phyloP scores from a whole-genome alignment of 2,888 invertebrate species.

The Synergus gifuensis region DNA sequence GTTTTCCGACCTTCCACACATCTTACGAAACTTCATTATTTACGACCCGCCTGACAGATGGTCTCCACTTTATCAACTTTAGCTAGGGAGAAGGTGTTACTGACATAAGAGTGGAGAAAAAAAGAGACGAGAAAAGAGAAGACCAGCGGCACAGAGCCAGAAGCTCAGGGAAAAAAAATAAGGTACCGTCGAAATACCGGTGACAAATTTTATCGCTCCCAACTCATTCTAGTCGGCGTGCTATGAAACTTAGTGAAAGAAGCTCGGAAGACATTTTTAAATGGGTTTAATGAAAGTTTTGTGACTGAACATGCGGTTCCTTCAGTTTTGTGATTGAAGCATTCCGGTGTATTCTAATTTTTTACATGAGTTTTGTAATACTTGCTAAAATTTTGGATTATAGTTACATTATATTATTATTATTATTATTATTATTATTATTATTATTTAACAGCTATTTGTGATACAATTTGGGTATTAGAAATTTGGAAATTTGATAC shows the following conservation, averaged over 20 bases:
- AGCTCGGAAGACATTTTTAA: background rate
- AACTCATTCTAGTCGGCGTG: background rate
- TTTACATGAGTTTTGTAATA: background rate
- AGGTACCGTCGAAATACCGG: background rate
- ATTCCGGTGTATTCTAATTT: background rate
- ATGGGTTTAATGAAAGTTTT: background rate
- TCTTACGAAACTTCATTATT: conserved; percentile 55
- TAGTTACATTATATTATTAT: too few species aligned
- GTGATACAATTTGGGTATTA: too few species aligned
- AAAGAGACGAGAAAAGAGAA: background rate
- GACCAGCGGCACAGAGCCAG: background rate
- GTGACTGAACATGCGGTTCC: background rate
- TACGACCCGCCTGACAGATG: conserved; percentile 54
- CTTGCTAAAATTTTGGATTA: too few species aligned
- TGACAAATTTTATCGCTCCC: conserved; percentile 1
- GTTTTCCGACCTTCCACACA: background rate
- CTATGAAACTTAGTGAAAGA: background rate
- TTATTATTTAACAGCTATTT: too few species aligned
- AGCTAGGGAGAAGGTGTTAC: conserved; percentile 53
- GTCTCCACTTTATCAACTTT: conserved; percentile 56
- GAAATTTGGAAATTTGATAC: too few species aligned
- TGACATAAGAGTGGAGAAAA: conserved; percentile 50
- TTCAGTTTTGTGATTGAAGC: background rate
- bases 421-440: too few species aligned
- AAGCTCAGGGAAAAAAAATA: background rate